phyloP scores from a whole-genome alignment of 2,113 vertebrate genomes.

The Colius striatus region DNA sequence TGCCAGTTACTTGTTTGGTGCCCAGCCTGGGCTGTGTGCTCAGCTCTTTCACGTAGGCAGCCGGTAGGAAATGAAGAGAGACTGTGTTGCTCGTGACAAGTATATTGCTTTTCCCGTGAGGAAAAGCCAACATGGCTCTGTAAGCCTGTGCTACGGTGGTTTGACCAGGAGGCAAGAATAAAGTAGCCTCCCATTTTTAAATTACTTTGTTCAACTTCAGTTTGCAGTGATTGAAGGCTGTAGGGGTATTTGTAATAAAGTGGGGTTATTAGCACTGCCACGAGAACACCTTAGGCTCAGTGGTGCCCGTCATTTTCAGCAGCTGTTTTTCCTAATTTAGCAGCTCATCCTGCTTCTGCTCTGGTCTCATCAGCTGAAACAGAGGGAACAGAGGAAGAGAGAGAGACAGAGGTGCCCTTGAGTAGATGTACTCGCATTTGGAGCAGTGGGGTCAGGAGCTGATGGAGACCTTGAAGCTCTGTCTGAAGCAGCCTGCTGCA shows the following conservation, averaged over 20 bases:
- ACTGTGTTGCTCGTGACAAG: not conserved
- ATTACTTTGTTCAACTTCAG: slow-evolving; percentile 13
- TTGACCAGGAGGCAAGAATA: slow-evolving; percentile 38
- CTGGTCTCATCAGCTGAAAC: not conserved
- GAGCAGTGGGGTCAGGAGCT: not conserved
- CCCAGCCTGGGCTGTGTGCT: slow-evolving; percentile 3
- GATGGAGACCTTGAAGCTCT: not conserved
- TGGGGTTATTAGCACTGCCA: not conserved
- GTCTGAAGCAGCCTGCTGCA: not conserved
- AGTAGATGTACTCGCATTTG: not conserved
- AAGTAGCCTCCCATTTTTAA: slow-evolving; percentile 35
- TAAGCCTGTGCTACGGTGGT: not conserved
- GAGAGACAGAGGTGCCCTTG: not conserved
- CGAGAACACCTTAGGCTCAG: not conserved
- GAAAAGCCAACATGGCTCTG: slow-evolving; percentile 15
- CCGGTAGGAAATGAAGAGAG: slow-evolving; percentile 9
- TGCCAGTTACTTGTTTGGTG: slow-evolving; percentile 4
- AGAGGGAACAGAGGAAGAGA: not conserved
- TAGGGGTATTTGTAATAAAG: slow-evolving; percentile 13
- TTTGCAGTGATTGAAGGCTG: slow-evolving; percentile 48
- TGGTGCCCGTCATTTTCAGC: slow-evolving; percentile 10
- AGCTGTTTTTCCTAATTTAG: not conserved
- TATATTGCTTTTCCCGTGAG: not conserved
- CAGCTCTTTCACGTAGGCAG: slow-evolving; percentile 2
- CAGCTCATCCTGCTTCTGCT: not conserved